phyloP scores from a whole-genome alignment of 2,797 vertebrate genomes.

The Sebastes nivosus region DNA sequence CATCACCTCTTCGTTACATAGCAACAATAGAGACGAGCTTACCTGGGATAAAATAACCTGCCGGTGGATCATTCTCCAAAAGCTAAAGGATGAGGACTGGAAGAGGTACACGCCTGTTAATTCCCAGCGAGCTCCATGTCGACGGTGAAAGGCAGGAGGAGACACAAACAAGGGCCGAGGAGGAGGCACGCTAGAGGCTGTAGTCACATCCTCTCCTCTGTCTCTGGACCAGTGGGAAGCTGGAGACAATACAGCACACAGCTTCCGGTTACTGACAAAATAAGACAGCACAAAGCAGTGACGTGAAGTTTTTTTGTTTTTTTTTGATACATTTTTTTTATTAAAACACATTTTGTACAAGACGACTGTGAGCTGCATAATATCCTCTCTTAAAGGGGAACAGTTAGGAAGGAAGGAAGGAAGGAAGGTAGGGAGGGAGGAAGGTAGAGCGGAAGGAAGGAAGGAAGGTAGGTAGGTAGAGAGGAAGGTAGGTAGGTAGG shows the following conservation, averaged over 20 bases:
- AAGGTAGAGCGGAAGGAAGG: too few relatives aligned
- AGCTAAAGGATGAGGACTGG: background rate
- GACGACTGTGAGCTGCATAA: too few relatives aligned
- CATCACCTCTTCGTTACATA: slow-evolving; percentile 41
- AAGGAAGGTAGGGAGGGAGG: too few relatives aligned
- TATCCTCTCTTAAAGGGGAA: too few relatives aligned
- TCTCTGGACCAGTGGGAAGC: slow-evolving; percentile 48
- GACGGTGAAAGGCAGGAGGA: background rate
- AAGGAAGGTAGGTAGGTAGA: too few relatives aligned
- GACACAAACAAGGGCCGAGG: slow-evolving; percentile 30
- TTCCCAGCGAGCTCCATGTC: slow-evolving; percentile 50
- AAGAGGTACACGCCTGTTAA: slow-evolving; percentile 21
- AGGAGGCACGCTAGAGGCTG: slow-evolving; percentile 24
- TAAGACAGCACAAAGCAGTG: accelerated
- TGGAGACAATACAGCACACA: accelerated
- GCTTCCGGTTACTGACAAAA: background rate
- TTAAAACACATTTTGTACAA: accelerated
- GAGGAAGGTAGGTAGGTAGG: too few relatives aligned
- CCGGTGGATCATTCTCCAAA: slow-evolving; percentile 69
- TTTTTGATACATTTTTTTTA: accelerated
- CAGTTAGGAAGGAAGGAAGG: too few relatives aligned
- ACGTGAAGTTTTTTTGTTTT: accelerated
- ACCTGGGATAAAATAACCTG: slow-evolving; percentile 74
- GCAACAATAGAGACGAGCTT: slow-evolving; percentile 58
- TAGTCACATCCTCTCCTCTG: slow-evolving; percentile 66